Conservation (phyloP, 2,888 invertebrate species). For the Amphimallon solstitiale region DNA sequence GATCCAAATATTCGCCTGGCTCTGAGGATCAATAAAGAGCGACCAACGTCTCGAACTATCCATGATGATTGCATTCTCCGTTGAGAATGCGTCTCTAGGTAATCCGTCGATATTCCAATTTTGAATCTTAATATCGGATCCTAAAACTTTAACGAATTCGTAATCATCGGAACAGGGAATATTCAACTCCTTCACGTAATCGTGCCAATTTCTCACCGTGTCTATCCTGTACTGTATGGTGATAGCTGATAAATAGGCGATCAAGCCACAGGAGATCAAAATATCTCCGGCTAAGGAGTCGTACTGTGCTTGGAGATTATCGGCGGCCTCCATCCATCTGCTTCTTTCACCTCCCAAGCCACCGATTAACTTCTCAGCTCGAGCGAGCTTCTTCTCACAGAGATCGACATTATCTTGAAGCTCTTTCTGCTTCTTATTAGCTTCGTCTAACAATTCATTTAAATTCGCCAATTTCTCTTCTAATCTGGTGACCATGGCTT, state of each 20-base stretch:
- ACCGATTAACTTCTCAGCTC: slow-evolving; percentile 89
- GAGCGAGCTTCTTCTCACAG: slow-evolving; percentile 83
- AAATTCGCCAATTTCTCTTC: slow-evolving; percentile 80
- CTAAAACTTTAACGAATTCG: slow-evolving; percentile 78
- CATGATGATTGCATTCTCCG: slow-evolving; percentile 86
- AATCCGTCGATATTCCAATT: slow-evolving; percentile 86
- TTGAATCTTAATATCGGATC: slow-evolving; percentile 87
- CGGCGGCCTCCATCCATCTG: slow-evolving; percentile 84
- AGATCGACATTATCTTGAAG: slow-evolving; percentile 79
- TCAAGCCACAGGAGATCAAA: slow-evolving; percentile 86
- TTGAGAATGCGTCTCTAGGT: slow-evolving; percentile 83
- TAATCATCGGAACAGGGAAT: slow-evolving; percentile 84
- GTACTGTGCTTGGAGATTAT: slow-evolving; percentile 77
- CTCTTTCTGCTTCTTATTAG: slow-evolving; percentile 73
- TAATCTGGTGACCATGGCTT: slow-evolving; percentile 78
- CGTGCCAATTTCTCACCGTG: slow-evolving; percentile 77
- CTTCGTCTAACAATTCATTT: slow-evolving; percentile 74
- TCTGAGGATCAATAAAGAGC: slow-evolving; percentile 84
- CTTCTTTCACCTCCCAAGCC: slow-evolving; percentile 89
- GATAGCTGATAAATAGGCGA: slow-evolving; percentile 90
- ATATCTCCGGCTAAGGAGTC: slow-evolving; percentile 91
- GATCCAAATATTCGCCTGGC: slow-evolving; percentile 87
- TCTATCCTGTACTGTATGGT: slow-evolving; percentile 74
- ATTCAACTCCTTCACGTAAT: slow-evolving; percentile 68
- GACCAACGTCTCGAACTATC: slow-evolving; percentile 83